Conservation (phyloP, 2,888 invertebrate species). For the Asteroscopus sphinx region DNA sequence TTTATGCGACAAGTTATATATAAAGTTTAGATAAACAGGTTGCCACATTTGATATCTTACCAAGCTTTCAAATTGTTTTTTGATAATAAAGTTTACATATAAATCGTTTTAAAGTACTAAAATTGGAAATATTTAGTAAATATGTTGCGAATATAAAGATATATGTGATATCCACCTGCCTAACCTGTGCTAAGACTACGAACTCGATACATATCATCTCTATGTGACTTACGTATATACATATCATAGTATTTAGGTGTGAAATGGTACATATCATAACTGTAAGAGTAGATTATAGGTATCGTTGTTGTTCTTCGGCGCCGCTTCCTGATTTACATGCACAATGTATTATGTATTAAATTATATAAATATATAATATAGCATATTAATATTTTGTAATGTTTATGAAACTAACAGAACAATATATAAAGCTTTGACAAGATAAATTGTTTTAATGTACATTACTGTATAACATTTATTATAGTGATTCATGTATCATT, state of each 20-base stretch:
- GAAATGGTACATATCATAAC: constrained; percentile 68
- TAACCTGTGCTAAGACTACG: constrained; percentile 65
- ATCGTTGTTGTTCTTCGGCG: constrained; percentile 86
- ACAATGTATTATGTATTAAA: constrained; percentile 8
- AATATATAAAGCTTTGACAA: neutral
- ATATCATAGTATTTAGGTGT: constrained; percentile 66
- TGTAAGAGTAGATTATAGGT: constrained; percentile 81
- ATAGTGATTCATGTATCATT: too few relatives aligned
- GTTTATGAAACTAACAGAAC: neutral
- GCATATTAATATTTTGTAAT: neutral
- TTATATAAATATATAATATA: neutral
- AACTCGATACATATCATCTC: constrained; percentile 74
- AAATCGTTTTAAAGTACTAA: constrained; percentile 32
- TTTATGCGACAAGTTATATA: constrained; percentile 23
- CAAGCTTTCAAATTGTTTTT: constrained; percentile 59
- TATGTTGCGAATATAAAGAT: constrained; percentile 57
- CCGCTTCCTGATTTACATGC: constrained; percentile 66
- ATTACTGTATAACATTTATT: too few relatives aligned
- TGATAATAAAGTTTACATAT: constrained; percentile 46
- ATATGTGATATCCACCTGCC: constrained; percentile 62
- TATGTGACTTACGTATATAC: constrained; percentile 68
- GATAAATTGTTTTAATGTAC: neutral
- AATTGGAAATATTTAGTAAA: constrained; percentile 49
- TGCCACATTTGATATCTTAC: constrained; percentile 45
- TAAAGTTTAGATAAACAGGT: constrained; percentile 51